Evolutionary conservation across 1,140 invertebrate species (phyloP).

Genomic region (Papilio xuthus): DNA sequence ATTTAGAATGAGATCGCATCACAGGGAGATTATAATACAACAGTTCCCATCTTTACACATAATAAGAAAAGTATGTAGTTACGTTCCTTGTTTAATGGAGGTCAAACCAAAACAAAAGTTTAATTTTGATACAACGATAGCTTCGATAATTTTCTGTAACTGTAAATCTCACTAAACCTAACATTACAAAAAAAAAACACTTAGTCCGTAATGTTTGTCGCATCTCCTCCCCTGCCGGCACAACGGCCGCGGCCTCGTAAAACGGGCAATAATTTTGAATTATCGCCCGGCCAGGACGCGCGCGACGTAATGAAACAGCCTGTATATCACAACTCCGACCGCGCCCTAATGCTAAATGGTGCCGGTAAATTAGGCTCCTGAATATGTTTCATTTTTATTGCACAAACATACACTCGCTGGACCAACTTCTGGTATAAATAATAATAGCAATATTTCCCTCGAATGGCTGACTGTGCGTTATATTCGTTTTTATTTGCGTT

Average conservation of each 20-base stretch:
- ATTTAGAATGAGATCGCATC: conserved; percentile 15
- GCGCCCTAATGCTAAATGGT: conserved; percentile 52
- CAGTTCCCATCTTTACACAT: not conserved
- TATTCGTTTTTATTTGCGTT: not conserved
- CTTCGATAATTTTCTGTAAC: not conserved
- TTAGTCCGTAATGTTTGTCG: conserved; percentile 41
- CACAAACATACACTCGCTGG: conserved; percentile 29
- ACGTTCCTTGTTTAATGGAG: not conserved
- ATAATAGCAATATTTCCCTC: conserved; percentile 21
- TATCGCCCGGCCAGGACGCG: conserved; percentile 50
- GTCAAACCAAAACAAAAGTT: not conserved
- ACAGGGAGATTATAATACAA: not conserved
- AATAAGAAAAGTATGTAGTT: too few relatives aligned
- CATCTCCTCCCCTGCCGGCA: conserved; percentile 46
- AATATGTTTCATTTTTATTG: conserved; percentile 40
- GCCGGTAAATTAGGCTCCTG: conserved; percentile 51
- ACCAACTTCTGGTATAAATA: conserved; percentile 7
- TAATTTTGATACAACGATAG: not conserved
- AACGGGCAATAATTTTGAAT: conserved; percentile 55
- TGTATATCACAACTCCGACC: conserved; percentile 56
- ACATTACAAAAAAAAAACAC: conserved; percentile 16
- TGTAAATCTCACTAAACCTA: conserved; percentile 3
- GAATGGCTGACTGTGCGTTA: not conserved
- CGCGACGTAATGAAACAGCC: conserved; percentile 56
- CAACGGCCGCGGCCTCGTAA: conserved; percentile 40